phyloP scores from a whole-genome alignment of 1,140 invertebrate species.

The Theocolax elegans region DNA sequence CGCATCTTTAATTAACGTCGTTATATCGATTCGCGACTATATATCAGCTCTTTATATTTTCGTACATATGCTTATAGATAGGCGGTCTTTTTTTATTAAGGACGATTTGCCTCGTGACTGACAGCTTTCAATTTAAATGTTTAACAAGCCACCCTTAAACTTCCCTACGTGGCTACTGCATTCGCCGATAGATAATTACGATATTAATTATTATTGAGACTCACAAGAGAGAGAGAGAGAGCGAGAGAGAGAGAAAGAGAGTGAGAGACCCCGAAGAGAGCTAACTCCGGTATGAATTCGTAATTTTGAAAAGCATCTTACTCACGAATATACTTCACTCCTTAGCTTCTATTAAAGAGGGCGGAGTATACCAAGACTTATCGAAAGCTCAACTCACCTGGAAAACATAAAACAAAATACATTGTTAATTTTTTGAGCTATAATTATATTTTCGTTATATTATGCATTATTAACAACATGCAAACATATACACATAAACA shows the following conservation, averaged over 20 bases:
- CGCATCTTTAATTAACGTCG: slow-evolving; percentile 30
- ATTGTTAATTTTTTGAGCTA: neutral
- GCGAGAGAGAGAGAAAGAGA: too few relatives aligned
- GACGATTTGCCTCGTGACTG: slow-evolving; percentile 4
- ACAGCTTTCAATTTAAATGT: slow-evolving; percentile 46
- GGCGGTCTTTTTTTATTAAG: neutral
- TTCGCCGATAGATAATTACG: slow-evolving; percentile 57
- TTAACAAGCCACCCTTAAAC: slow-evolving; percentile 41
- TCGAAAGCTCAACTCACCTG: slow-evolving; percentile 48
- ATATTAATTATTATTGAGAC: slow-evolving; percentile 56
- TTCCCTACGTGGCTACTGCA: slow-evolving; percentile 40
- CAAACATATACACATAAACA: too few relatives aligned
- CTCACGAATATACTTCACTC: slow-evolving; percentile 36
- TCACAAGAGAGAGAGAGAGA: too few relatives aligned
- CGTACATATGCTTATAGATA: neutral
- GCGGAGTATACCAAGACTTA: neutral
- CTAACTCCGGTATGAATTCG: slow-evolving; percentile 22
- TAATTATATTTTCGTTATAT: neutral
- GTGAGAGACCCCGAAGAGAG: neutral
- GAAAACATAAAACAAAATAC: slow-evolving; percentile 45
- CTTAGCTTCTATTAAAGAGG: slow-evolving; percentile 20
- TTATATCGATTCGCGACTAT: slow-evolving; percentile 22
- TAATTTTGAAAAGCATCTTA: slow-evolving; percentile 40
- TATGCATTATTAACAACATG: too few relatives aligned
- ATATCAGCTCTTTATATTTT: neutral